A percentile compares a stretch with the other conserved stretches of the same genome.
Conservation (phyloP, 2,888 invertebrate genomes). For the Lycophotia porphyrea region DNA sequence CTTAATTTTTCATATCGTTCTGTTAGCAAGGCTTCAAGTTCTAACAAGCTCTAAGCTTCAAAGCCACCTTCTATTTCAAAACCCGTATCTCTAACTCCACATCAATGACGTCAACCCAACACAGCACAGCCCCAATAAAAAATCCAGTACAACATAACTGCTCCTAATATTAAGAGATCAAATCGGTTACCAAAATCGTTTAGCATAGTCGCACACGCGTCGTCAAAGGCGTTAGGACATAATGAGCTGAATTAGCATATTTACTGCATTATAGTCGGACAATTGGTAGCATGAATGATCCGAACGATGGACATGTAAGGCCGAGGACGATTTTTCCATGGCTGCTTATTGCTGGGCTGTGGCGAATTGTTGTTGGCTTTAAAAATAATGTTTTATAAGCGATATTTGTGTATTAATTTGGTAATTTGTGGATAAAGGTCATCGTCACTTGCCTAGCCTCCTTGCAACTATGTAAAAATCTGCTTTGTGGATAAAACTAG, state of each 20-base stretch:
- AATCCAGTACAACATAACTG: slow-evolving; percentile 32
- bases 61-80: not conserved
- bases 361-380: slow-evolving; percentile 35
- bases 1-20: not conserved
- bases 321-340: slow-evolving; percentile 60
- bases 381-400: slow-evolving; percentile 6
- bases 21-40: not conserved
- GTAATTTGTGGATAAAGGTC: not conserved
- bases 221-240: slow-evolving; percentile 76
- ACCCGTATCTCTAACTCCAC: not conserved
- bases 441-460: not conserved
- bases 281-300: slow-evolving; percentile 75
- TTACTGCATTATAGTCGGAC: slow-evolving; percentile 81
- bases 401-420: not conserved
- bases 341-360: slow-evolving; percentile 37
- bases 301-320: slow-evolving; percentile 70
- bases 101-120: slow-evolving; percentile 9
- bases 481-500: not conserved
- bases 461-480: not conserved
- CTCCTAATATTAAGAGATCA: slow-evolving; percentile 65
- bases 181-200: slow-evolving; percentile 82
- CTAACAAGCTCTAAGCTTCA: not conserved
- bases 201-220: slow-evolving; percentile 74
- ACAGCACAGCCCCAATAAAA: slow-evolving; percentile 29
- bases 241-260: slow-evolving; percentile 85